Percentiles rank a stretch among this genome's conserved stretches.
phyloP scores from a whole-genome alignment of 2,113 vertebrate species.

The Lanius collurio region DNA sequence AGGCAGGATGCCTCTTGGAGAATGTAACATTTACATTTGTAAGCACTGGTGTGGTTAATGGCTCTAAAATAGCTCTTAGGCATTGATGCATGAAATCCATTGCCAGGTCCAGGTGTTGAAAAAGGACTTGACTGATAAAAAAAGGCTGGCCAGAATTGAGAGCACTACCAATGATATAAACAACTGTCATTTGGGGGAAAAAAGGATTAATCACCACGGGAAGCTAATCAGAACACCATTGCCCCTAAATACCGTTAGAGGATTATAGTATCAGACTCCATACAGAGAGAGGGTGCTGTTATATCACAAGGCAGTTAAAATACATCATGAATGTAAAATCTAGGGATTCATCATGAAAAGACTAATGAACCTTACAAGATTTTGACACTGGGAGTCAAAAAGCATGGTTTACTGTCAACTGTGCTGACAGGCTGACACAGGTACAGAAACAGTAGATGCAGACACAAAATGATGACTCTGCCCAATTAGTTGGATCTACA shows the following conservation, averaged over 20 bases:
- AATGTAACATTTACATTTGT: not conserved
- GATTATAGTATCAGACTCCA: not conserved
- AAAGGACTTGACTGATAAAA: conserved; percentile 51
- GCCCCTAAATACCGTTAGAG: not conserved
- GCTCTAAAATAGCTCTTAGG: conserved; percentile 37
- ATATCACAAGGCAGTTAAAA: not conserved
- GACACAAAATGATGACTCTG: not conserved
- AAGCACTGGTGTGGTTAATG: not conserved
- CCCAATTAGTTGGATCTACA: not conserved
- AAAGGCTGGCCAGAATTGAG: not conserved
- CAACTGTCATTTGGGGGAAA: not conserved
- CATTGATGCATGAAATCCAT: conserved; percentile 48
- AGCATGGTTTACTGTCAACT: not conserved
- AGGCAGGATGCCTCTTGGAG: not conserved
- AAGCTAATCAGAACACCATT: conserved; percentile 17
- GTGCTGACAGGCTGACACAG: not conserved
- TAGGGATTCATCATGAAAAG: not conserved
- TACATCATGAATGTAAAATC: not conserved
- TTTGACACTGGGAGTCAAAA: not conserved
- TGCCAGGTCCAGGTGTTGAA: conserved; percentile 54
- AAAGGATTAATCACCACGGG: conserved; percentile 34
- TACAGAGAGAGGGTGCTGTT: not conserved
- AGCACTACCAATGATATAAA: conserved; percentile 40
- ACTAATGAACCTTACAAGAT: not conserved
- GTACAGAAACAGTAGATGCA: not conserved